phyloP scores from a whole-genome alignment of 2,888 invertebrate genomes.

The Sphaerophoria rueppellii region DNA sequence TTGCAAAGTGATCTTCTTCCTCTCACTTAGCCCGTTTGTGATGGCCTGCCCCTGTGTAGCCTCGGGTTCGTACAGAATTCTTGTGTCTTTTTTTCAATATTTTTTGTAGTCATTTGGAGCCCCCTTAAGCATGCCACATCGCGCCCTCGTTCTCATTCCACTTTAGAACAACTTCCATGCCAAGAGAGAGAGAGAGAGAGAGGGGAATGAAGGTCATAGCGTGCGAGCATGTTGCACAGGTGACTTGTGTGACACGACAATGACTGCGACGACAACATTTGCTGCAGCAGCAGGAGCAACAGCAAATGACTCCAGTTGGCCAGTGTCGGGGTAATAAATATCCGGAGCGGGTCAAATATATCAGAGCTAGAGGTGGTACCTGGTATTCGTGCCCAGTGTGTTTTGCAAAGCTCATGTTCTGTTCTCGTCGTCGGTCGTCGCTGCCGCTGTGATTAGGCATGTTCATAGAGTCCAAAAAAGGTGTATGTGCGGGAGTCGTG shows the following conservation, averaged over 20 bases:
- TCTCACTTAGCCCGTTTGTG: conserved; percentile 52
- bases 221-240: conserved; percentile 71
- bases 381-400: conserved; percentile 61
- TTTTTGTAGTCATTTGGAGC: conserved; percentile 7
- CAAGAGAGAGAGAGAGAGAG: too few species aligned
- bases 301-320: conserved; percentile 68
- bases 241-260: conserved; percentile 71
- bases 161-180: conserved; percentile 2
- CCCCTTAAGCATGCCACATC: neutral
- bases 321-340: conserved; percentile 71
- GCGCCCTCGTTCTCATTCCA: neutral
- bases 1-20: conserved; percentile 69
- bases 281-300: conserved; percentile 25
- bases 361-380: conserved; percentile 72
- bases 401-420: conserved; percentile 62
- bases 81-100: neutral
- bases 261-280: conserved; percentile 37
- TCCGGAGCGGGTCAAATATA: conserved; percentile 72
- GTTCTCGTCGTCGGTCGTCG: conserved; percentile 12
- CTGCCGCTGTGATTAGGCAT: conserved; percentile 54
- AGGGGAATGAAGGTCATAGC: conserved; percentile 71
- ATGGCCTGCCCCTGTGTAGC: conserved; percentile 31
- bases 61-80: conserved; percentile 32
- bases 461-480: neutral
- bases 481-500: conserved; percentile 71